Base-by-base conservation (phyloP, 2,888 invertebrate genomes). In the Invenusta paracnida region DNA sequence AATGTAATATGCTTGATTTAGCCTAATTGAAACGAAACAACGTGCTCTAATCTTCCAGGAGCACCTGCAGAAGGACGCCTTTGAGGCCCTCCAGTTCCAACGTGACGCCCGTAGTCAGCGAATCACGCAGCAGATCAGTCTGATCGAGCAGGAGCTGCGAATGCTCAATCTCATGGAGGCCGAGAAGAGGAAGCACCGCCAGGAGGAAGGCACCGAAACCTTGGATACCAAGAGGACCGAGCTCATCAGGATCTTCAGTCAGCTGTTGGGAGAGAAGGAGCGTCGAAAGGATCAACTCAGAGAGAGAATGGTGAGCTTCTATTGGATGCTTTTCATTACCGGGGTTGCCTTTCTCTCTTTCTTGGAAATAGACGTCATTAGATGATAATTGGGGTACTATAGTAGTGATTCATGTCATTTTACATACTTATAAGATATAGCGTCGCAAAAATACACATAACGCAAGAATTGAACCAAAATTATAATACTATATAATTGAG, bases 271-370 rank as follows among this genome's bases (percentile, higher is more conserved):
- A 5, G 90, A 91, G 87, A 88, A 89, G 86, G 90, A 89, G 82
- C 88, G 87, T n/a, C 85, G 91, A 29, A 89, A 89, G 85, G 87
- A 87, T 13, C 90, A 91, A 87, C 89, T 91, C 13, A 89, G 88
- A 85, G 88, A 89, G 81, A 88, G 91, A n/a, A 88, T 87, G 91
- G 89, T 91, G 91, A 85, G 0, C 92, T 95, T 17, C 17, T 17
- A 11, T 48, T 17, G 5, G 48, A n/a, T n/a, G n/a, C n/a, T n/a
- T n/a, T n/a, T n/a, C n/a, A n/a, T n/a, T n/a, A n/a, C n/a, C n/a
- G n/a, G n/a, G n/a, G n/a, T n/a, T n/a, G n/a, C n/a, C n/a, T n/a
- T n/a, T n/a, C n/a, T n/a, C n/a, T n/a, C n/a, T n/a, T n/a, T n/a
- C n/a, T n/a, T n/a, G n/a, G n/a, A n/a, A n/a, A n/a, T n/a, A n/a